Conservation (phyloP, 2,888 invertebrate genomes). For the Apodemia hepburni region DNA sequence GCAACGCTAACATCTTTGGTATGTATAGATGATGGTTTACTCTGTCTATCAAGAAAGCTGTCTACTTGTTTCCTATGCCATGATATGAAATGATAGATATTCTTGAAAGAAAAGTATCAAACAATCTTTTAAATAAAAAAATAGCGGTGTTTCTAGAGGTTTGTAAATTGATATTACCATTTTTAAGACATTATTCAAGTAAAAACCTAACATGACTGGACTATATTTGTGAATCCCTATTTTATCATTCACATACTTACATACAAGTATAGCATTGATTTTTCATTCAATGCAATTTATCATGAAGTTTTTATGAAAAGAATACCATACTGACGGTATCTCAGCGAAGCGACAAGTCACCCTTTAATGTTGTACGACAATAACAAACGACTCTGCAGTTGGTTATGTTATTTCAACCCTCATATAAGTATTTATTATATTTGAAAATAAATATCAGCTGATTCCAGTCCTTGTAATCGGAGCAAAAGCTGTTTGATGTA, state of each 20-base stretch:
- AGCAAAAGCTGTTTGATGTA: too few species aligned
- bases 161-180: neutral
- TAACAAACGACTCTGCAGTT: slow-evolving; percentile 37
- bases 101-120: too few species aligned
- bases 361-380: slow-evolving; percentile 44
- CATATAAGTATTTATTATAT: slow-evolving; percentile 25
- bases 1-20: too few species aligned
- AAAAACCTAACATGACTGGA: neutral
- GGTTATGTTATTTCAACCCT: slow-evolving; percentile 29
- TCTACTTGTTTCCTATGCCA: too few species aligned
- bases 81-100: too few species aligned
- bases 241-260: neutral
- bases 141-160: too few species aligned
- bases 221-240: neutral
- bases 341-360: slow-evolving; percentile 44
- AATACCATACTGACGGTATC: slow-evolving; percentile 28
- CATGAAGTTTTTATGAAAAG: slow-evolving; percentile 37
- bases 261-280: slow-evolving; percentile 12
- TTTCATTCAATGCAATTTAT: slow-evolving; percentile 35
- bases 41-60: too few species aligned
- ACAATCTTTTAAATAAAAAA: too few species aligned
- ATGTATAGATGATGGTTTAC: too few species aligned
- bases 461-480: too few species aligned
- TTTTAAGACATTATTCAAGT: neutral
- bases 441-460: neutral